A percentile compares a stretch with the other conserved stretches of the same genome.
phyloP scores from a whole-genome alignment of 2,888 invertebrate species.

The Pachliopta kotzebuea region DNA sequence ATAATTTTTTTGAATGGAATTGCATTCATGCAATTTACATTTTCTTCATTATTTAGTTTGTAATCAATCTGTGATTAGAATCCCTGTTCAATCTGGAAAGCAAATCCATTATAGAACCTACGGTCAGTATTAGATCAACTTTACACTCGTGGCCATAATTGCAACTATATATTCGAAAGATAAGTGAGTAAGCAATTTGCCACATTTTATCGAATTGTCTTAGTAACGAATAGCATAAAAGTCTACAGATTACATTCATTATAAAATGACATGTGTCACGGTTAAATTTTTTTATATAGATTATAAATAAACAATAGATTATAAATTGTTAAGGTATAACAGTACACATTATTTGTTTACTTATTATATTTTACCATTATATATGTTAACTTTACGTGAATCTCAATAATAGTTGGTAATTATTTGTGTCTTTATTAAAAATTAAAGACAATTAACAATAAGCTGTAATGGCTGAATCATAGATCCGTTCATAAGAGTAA shows the following conservation, averaged over 20 bases:
- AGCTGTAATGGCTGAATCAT: no score
- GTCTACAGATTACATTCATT: conserved; percentile 27
- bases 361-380: no score
- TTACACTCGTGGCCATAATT: conserved; percentile 67
- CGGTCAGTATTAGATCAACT: conserved; percentile 64
- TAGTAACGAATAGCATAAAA: conserved; percentile 23
- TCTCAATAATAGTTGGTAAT: no score
- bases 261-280: conserved; percentile 34
- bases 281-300: conserved; percentile 13
- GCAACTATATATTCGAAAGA: conserved; percentile 59
- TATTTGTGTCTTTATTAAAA: no score
- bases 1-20: conserved; percentile 9
- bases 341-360: not conserved
- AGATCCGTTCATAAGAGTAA: no score
- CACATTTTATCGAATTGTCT: conserved; percentile 57
- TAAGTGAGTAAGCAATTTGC: conserved; percentile 72
- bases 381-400: no score
- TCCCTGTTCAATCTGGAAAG: conserved; percentile 50
- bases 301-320: not conserved
- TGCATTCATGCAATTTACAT: not conserved
- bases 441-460: no score
- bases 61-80: conserved; percentile 32
- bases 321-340: not conserved
- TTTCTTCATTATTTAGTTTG: conserved; percentile 20
- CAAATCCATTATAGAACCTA: conserved; percentile 60